Conservation (phyloP, 1,140 invertebrate genomes). For the Ips nitidus region DNA sequence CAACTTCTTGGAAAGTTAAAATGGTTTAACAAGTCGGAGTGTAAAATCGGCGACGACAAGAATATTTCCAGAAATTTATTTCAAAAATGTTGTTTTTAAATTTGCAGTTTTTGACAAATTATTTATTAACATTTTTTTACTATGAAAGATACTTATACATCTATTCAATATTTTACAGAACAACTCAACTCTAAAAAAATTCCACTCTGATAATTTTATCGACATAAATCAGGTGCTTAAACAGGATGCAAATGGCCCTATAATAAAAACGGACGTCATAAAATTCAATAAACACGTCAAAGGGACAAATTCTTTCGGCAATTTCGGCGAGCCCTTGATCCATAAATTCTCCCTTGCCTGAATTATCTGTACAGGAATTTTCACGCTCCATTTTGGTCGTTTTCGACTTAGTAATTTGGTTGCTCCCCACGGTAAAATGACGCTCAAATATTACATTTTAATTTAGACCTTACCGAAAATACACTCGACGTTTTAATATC, state of each 20-base stretch:
- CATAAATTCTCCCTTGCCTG: constrained; percentile 8
- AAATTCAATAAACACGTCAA: constrained; percentile 2
- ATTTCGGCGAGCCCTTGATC: constrained; percentile 9
- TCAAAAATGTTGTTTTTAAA: no score
- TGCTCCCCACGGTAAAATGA: not conserved
- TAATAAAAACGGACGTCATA: constrained; percentile 3
- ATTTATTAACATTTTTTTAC: no score
- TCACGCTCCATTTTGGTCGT: constrained; percentile 6
- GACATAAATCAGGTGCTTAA: not conserved
- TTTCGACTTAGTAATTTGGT: constrained; percentile 8
- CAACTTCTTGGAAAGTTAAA: no score
- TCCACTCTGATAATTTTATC: not conserved
- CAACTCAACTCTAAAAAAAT: not conserved
- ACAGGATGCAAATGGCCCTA: not conserved
- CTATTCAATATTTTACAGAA: not conserved
- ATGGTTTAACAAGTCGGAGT: no score
- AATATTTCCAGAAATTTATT: no score
- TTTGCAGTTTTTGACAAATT: no score
- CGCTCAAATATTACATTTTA: constrained; percentile 4
- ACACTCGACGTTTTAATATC: no score
- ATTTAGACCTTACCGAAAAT: not conserved
- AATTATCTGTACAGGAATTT: constrained; percentile 19
- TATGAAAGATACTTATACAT: not conserved
- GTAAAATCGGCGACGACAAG: no score
- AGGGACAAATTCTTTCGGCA: constrained; percentile 12